Evolutionary conservation across 2,797 vertebrate genomes (phyloP).

Genomic region (Acrossocheilus wenchowensis): DNA sequence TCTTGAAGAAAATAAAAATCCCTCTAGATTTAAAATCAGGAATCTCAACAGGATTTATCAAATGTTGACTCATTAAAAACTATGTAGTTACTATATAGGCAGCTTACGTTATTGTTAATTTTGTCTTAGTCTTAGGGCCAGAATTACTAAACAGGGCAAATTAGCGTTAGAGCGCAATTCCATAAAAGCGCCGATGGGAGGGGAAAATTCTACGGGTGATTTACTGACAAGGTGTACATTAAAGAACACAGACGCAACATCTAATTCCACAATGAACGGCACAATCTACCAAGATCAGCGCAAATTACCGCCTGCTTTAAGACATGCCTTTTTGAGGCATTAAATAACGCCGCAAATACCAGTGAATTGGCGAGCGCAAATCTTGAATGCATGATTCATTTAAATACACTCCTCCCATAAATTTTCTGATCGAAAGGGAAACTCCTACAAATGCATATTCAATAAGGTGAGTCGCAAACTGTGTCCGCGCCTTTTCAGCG

Average conservation of each 20-base stretch:
- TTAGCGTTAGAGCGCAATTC: neutral
- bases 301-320: too few relatives aligned
- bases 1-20: neutral
- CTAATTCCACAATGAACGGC: too few relatives aligned
- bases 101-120: neutral
- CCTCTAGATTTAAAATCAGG: neutral
- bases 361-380: neutral
- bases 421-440: too few relatives aligned
- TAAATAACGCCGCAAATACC: neutral
- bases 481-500: too few relatives aligned
- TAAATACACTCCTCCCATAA: neutral
- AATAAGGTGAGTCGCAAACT: too few relatives aligned
- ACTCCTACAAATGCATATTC: too few relatives aligned
- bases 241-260: too few relatives aligned
- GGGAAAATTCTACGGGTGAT: neutral
- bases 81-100: neutral
- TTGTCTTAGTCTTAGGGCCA: neutral
- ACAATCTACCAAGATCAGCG: too few relatives aligned
- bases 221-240: too few relatives aligned
- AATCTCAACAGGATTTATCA: neutral
- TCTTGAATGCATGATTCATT: neutral
- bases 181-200: neutral
- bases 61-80: neutral
- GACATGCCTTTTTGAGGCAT: too few relatives aligned
- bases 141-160: neutral